Evolutionary conservation across 2,888 invertebrate genomes (phyloP), one percentile per base, ranked within the genome.

Genomic region (Nasonovia ribisnigri): DNA sequence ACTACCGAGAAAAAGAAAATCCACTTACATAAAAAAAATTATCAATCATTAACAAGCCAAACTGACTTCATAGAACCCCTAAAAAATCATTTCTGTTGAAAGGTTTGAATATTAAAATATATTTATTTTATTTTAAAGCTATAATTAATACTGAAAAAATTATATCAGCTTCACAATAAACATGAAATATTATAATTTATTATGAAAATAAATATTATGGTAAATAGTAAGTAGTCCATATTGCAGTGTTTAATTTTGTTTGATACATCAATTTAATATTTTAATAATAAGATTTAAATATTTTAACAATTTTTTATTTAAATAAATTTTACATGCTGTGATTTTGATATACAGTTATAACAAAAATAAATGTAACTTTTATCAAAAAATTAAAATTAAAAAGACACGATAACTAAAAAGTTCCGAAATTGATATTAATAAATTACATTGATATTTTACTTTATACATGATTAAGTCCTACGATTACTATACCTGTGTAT

Each of bases 401-500:
- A 54, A 54, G 20, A 13, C 5, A 5, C 20, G 13, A 20, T 54
- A 54, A 54, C 54, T 6, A 20, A 54, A 54, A 20, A 20, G 54
- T 54, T 5, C 20, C 20, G 20, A 77, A 77, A 36, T 77, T 6
- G 20, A 77, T 77, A 77, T 36, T 36, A 77, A n/a, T n/a, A n/a
- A n/a, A n/a, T 36, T 77, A 8, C 36, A 36, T 36, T 77, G 16
- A 1, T 36, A 77, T 36, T 77, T 77, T 77, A 77, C 6, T 77
- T 77, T 36, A 20, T 2, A 36, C 29, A 88, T 87, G 46, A 51
- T 48, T 87, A 88, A 20, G 3, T 36, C 8, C 3, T 48, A 88
- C 2, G 6, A 51, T 36, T 26, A 54, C 16, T 57, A 57, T 95
- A 98, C 98, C 98, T 95, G 98, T 98, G 95, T 99, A 99, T 94